phyloP scores from a whole-genome alignment of 1,140 invertebrate species.

The Drosophila pseudoananassae region DNA sequence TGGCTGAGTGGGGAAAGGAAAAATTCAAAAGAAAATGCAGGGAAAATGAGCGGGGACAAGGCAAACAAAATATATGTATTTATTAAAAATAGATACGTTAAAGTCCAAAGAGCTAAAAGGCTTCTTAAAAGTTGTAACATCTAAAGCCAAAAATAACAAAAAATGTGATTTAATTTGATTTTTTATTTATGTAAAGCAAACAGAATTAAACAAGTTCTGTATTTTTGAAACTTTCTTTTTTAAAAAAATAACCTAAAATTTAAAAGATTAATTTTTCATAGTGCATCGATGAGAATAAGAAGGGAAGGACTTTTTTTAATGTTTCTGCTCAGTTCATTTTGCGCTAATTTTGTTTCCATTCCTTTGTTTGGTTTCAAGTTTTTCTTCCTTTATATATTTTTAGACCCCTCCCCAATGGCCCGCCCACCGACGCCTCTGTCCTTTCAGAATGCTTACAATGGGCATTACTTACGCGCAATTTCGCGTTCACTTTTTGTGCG shows the following conservation, averaged over 20 bases:
- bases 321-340: conserved; percentile 57
- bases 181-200: neutral
- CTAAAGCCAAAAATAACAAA: neutral
- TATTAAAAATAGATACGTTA: neutral
- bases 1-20: neutral
- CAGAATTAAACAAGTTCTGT: too few species aligned
- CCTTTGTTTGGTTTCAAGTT: conserved; percentile 47
- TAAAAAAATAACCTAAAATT: neutral
- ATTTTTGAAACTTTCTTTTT: too few species aligned
- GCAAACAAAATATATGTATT: neutral
- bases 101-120: neutral
- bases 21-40: conserved; percentile 3
- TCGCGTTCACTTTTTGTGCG: conserved; percentile 69
- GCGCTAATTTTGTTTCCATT: conserved; percentile 49
- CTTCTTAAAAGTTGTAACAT: neutral
- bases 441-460: conserved; percentile 44
- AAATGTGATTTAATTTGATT: neutral
- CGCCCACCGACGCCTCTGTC: conserved; percentile 5
- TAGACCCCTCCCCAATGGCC: conserved; percentile 2
- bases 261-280: neutral
- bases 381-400: conserved; percentile 16
- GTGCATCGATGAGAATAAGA: conserved; percentile 6
- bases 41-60: neutral
- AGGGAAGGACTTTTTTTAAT: conserved; percentile 41
- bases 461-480: conserved; percentile 77